Percentiles rank a stretch among this genome's conserved stretches.
Evolutionary conservation across 2,113 vertebrate species (phyloP).

Genomic region (Ardeotis arabs): DNA sequence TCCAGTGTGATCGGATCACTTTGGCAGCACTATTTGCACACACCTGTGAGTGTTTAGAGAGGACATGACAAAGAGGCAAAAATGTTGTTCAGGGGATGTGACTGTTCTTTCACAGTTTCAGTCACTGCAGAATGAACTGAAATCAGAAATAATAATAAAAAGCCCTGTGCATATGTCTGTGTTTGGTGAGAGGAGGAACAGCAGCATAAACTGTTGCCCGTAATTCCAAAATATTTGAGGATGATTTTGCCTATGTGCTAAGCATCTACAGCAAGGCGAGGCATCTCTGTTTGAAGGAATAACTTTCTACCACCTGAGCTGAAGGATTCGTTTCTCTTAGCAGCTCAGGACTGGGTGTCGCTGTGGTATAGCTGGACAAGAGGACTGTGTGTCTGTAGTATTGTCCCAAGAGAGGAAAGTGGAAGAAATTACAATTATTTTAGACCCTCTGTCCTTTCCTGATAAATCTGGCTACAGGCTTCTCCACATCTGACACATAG

Average conservation of each 20-base stretch:
- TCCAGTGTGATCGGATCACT: background rate
- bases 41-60: background rate
- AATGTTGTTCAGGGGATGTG: background rate
- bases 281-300: background rate
- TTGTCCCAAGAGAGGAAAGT: background rate
- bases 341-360: background rate
- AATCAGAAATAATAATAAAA: background rate
- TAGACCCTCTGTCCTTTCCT: background rate
- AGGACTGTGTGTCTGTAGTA: background rate
- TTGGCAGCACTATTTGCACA: background rate
- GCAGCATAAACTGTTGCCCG: background rate
- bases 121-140: background rate
- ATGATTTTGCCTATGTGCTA: background rate
- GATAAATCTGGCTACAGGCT: background rate
- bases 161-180: fast-evolving
- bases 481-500: fast-evolving
- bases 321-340: background rate
- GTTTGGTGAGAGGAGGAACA: background rate
- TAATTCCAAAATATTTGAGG: background rate
- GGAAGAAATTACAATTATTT: background rate
- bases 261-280: background rate
- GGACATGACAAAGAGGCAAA: background rate
- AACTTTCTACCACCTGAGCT: background rate
- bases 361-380: background rate
- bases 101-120: background rate